Evolutionary conservation across 2,888 invertebrate genomes (phyloP), one percentile per base, ranked within the genome.

Genomic region (Agrenia bidenticulata): DNA sequence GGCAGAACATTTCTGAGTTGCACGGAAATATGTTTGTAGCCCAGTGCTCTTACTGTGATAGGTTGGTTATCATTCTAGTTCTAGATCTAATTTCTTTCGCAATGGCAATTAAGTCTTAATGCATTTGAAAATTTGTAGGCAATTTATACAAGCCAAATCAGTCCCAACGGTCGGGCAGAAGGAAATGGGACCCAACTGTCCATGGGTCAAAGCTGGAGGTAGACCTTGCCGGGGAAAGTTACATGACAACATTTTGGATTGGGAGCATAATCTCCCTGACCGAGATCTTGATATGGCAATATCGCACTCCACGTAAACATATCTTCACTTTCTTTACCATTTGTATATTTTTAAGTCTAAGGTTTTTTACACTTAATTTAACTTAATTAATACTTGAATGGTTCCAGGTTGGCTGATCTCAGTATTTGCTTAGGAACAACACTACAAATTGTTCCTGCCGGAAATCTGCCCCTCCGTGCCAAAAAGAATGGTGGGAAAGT

Each of bases 21-120:
- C 99, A 99, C 83, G 99, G 99, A 1, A 97, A 99, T 80, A 96
- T 99, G 90, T 99, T 95, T 82, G 85, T 92, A 37, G 95, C 96
- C 79, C 89, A 94, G 79, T 99, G 99, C 79, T 87, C 88, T 78
- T 85, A 88, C 76, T 99, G 99, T 82, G 88, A 89, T 80, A 87
- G 85, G 88, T 88, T 9, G n/a, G 37, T 17, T 45, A 13, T 26
- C 9, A 11, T 41, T 42, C 49, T 32, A 21, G 37, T n/a, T 5
- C 26, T 53, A 32, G 2, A 49, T 23, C 9, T 32, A 23, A n/a
- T 51, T 41, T 26, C 19, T 32, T 45, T 45, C 2, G n/a, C 5
- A 45, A 19, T 45, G 4, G 9, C 45, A 45, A n/a, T 24, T 37
- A 23, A 13, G 15, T 54, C 5, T 45, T 42, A 19, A 54, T 45